Conservation (phyloP, 2,113 vertebrate species). For the Halichoeres trimaculatus region DNA sequence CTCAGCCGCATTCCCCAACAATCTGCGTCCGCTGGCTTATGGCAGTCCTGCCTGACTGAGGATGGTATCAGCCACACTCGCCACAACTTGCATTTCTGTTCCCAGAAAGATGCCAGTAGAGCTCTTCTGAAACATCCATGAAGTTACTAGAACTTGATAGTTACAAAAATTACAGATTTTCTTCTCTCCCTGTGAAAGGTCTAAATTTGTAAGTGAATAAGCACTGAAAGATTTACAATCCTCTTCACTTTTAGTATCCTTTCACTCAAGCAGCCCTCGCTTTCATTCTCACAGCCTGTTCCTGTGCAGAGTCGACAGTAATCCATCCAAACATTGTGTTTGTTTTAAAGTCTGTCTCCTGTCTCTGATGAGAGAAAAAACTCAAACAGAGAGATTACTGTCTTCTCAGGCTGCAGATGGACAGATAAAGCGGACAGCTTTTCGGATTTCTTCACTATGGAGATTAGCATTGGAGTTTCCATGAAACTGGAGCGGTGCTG, state of each 20-base stretch:
- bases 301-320: conserved; percentile 18
- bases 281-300: conserved; percentile 28
- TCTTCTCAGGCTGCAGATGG: conserved; percentile 45
- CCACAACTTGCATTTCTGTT: conserved; percentile 10
- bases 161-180: not conserved
- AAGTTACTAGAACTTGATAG: not conserved
- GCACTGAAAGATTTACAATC: conserved; percentile 1
- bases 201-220: not conserved
- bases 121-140: not conserved
- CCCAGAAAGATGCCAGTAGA: conserved; percentile 11
- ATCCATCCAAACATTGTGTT: conserved; percentile 43
- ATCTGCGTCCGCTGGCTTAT: conserved; percentile 34
- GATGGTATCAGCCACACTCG: conserved; percentile 44
- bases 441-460: conserved; percentile 23
- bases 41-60: conserved; percentile 13
- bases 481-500: conserved; percentile 39
- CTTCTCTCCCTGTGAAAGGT: not conserved
- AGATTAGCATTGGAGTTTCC: conserved; percentile 55
- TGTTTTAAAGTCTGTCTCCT: conserved; percentile 40
- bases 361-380: conserved; percentile 20
- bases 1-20: conserved; percentile 55
- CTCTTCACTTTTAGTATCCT: conserved; percentile 17
- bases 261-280: conserved; percentile 20
- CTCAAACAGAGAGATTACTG: conserved; percentile 53
- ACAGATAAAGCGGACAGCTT: conserved; percentile 43